These are phyloP conservation scores for Streptopelia turtur DNA, from an alignment of 2,797 vertebrate genomes.

Conservation along the genomic window DNA sequence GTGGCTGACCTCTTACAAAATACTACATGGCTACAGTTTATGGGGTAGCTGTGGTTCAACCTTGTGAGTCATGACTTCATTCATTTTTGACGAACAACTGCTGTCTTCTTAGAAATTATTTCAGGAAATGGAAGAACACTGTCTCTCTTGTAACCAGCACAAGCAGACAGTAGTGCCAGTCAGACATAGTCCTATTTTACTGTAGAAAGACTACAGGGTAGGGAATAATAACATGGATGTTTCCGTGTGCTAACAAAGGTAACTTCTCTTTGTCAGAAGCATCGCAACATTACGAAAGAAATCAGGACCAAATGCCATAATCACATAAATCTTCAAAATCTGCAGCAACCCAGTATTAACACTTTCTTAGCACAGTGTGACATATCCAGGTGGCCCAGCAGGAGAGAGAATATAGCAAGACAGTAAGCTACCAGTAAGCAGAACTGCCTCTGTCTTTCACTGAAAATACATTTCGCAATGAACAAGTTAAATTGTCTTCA, in stretches of 20 bases:
- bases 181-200: neutral
- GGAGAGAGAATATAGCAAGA: neutral
- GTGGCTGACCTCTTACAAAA: neutral
- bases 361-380: neutral
- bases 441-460: neutral
- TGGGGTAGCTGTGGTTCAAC: neutral
- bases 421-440: neutral
- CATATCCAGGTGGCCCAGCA: neutral
- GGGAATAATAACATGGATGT: neutral
- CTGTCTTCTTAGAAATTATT: neutral
- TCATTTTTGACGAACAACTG: neutral
- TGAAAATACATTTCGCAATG: neutral
- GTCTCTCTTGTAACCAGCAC: neutral
- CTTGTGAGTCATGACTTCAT: neutral
- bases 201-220: neutral
- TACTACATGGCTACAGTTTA: neutral
- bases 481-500: slow-evolving; percentile 3
- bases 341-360: neutral
- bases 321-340: neutral
- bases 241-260: neutral
- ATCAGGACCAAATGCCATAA: neutral
- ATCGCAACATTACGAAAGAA: neutral
- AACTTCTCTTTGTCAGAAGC: neutral
- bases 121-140: neutral
- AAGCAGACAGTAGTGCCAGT: neutral